phyloP scores from a whole-genome alignment of 2,113 vertebrate species.

The Hippocampus comes region DNA sequence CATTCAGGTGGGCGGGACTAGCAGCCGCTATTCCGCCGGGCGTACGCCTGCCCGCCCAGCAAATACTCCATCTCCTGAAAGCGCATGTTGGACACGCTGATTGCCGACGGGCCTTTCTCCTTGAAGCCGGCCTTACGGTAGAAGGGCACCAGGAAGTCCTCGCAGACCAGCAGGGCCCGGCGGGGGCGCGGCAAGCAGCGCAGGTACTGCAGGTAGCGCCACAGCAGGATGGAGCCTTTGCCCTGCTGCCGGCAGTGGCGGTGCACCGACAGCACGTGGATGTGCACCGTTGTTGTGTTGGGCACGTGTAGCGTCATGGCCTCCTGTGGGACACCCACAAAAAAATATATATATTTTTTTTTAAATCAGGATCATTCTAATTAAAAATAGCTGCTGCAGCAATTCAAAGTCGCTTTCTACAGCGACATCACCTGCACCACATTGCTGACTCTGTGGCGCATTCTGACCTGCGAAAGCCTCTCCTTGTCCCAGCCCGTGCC shows the following conservation, averaged over 20 bases:
- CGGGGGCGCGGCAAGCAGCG: conserved; percentile 64
- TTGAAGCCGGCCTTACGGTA: conserved; percentile 77
- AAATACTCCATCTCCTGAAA: conserved; percentile 77
- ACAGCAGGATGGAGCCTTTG: conserved; percentile 76
- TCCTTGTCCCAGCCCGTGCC: conserved; percentile 77
- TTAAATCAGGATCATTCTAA: neutral
- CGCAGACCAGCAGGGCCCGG: conserved; percentile 74
- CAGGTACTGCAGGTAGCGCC: conserved; percentile 78
- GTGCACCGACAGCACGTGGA: conserved; percentile 77
- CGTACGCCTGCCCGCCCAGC: conserved; percentile 64
- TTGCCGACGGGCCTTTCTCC: conserved; percentile 65
- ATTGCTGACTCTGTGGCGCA: neutral
- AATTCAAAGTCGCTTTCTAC: neutral
- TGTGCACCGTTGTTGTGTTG: conserved; percentile 63
- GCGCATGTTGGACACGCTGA: conserved; percentile 62
- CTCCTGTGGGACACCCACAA: conserved; percentile 47
- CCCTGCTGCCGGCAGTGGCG: conserved; percentile 77
- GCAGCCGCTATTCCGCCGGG: conserved; percentile 71
- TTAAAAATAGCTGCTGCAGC: neutral
- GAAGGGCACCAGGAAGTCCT: conserved; percentile 75
- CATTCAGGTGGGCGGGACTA: conserved; percentile 30
- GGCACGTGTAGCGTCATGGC: conserved; percentile 73
- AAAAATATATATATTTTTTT: too few species aligned
- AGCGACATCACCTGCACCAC: neutral
- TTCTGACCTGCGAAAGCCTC: conserved; percentile 70